Base-by-base conservation (phyloP, 2,113 vertebrate species). In the Solea solea region DNA sequence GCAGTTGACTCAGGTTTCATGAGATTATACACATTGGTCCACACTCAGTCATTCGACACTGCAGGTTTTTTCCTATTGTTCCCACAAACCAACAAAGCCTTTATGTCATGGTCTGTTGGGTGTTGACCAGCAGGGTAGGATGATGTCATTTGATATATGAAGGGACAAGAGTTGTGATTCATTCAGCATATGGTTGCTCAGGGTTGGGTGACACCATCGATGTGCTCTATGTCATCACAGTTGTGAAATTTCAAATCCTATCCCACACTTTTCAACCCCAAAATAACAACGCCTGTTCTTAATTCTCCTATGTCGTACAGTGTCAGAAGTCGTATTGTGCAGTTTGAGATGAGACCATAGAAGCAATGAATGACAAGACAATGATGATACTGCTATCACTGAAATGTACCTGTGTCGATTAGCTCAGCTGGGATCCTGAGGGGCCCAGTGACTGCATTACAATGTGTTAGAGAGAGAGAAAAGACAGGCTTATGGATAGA, bases 141-240 rank as follows among this genome's bases (percentile, higher is more conserved):
- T 84, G 80, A 87, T 84, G 82, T 84, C 70, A 89, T 86, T 61
- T 64, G 69, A 81, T 80, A 72, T 72, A 54, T 72, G 46, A 57
- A 12, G 42, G 39, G 27, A 16, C 78, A 57, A 51, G 15, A 41
- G 9, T 21, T 51, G 9, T 76, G 81, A 84, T 84, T 70, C 52
- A 66, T 84, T 85, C 44, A 72, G 61, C 76, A 52, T 69, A 28
- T 76, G 74, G 39, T 54, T 58, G 76, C 60, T 59, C n/a, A 48
- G 46, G 69, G 27, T 3, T 28, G 25, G 21, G 16, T 51, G 34
- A 15, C 8, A 34, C 53, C 8, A 16, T 46, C 5, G 9, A 49
- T 39, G 21, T 16, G 39, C 28, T 52, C 48, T 14, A 8, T 56
- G 60, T 40, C 41, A 41, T 68, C 52, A 40, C 46, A 39, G 46